A percentile compares a stretch with the other conserved stretches of the same genome.
Evolutionary conservation across 2,113 vertebrate species (phyloP).

Genomic region (human): DNA sequence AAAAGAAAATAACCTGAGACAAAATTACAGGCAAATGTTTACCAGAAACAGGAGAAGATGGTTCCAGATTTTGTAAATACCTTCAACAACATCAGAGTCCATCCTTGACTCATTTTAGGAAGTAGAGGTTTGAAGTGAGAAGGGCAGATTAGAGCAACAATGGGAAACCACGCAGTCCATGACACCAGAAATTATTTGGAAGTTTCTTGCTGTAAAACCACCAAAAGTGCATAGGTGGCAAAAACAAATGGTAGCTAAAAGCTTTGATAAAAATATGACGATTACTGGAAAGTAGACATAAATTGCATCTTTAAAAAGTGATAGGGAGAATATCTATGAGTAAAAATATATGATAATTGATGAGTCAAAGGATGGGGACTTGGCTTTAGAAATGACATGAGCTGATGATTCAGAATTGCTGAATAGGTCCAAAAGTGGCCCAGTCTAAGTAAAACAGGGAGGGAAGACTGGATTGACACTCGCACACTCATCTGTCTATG

Average conservation of each 20-base stretch:
- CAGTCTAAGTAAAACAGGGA: neutral
- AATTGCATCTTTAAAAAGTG: neutral
- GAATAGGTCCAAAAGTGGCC: neutral
- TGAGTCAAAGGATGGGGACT: too few relatives aligned
- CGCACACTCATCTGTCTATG: neutral
- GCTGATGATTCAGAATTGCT: neutral
- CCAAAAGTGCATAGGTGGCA: fast-evolving
- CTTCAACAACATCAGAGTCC: neutral
- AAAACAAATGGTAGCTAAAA: neutral
- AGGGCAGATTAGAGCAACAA: fast-evolving
- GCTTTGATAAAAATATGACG: neutral
- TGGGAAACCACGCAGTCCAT: neutral
- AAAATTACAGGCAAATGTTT: neutral
- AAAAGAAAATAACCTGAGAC: neutral
- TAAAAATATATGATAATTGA: fast-evolving
- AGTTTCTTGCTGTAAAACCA: neutral
- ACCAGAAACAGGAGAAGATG: fast-evolving
- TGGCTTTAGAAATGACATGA: neutral
- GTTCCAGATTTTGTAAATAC: neutral
- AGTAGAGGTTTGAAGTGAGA: neutral
- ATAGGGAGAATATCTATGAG: neutral
- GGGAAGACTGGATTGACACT: neutral
- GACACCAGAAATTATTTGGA: neutral
- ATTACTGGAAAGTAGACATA: neutral
- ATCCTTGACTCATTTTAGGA: fast-evolving